phyloP scores from a whole-genome alignment of 2,888 invertebrate genomes.

The Tiliacea citrago region DNA sequence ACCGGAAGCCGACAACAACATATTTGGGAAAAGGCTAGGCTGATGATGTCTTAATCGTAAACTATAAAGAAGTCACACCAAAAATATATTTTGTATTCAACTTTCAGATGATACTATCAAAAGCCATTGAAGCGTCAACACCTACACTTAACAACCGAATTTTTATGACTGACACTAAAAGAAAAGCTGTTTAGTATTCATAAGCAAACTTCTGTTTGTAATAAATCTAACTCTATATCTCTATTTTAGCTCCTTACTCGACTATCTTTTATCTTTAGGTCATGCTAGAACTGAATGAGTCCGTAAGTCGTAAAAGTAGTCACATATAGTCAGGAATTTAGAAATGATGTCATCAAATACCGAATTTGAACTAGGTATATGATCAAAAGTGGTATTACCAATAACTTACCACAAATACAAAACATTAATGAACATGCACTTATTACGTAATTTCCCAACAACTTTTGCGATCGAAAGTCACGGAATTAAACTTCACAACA shows the following conservation, averaged over 20 bases:
- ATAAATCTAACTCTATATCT: conserved; percentile 43
- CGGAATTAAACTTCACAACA: conserved; percentile 17
- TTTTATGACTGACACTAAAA: conserved; percentile 51
- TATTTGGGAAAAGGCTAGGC: no score
- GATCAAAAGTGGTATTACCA: not conserved
- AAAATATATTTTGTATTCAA: not conserved
- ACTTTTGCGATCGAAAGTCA: conserved; percentile 17
- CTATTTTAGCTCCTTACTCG: conserved; percentile 22
- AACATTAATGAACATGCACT: not conserved
- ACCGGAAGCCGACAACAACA: no score
- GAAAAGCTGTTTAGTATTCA: conserved; percentile 50
- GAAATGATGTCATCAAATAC: conserved; percentile 15
- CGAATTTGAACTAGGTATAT: not conserved
- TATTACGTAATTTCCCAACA: conserved; percentile 11
- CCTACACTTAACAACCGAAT: conserved; percentile 21
- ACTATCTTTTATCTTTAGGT: conserved; percentile 46
- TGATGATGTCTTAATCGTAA: not conserved
- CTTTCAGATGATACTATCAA: conserved; percentile 6
- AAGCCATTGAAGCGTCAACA: conserved; percentile 32
- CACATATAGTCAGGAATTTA: conserved; percentile 15
- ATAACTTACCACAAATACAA: conserved; percentile 3
- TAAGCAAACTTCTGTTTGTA: conserved; percentile 36
- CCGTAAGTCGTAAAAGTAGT: conserved; percentile 25
- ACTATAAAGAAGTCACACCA: not conserved
- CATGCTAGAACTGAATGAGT: conserved; percentile 20